A percentile compares a stretch with the other conserved stretches of the same genome.
Conservation (phyloP, 2,113 vertebrate species). For the Datnioides undecimradiatus region DNA sequence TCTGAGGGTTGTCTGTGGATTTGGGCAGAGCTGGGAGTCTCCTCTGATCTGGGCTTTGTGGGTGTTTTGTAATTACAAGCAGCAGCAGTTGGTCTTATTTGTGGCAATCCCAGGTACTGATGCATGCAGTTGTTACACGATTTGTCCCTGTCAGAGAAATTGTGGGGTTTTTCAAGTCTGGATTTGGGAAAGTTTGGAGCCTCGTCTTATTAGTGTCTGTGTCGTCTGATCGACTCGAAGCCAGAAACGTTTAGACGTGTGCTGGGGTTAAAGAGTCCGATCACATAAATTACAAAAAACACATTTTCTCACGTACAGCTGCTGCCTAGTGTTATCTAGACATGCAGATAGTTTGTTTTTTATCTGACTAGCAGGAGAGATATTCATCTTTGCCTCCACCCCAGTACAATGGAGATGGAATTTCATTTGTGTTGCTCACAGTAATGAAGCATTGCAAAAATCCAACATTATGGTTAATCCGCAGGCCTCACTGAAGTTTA, state of each 20-base stretch:
- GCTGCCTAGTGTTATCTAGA: not conserved
- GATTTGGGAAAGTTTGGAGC: constrained; percentile 40
- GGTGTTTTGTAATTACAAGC: constrained; percentile 66
- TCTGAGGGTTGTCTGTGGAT: constrained; percentile 43
- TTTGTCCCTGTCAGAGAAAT: constrained; percentile 41
- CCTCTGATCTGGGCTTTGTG: constrained; percentile 65
- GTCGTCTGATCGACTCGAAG: not conserved
- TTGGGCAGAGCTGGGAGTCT: constrained; percentile 49
- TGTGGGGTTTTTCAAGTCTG: constrained; percentile 41
- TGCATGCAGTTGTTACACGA: constrained; percentile 54
- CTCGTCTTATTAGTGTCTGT: constrained; percentile 32
- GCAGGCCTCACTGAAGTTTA: not conserved
- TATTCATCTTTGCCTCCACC: constrained; percentile 9
- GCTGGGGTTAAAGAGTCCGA: not conserved
- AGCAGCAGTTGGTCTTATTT: constrained; percentile 48
- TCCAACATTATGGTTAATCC: not conserved
- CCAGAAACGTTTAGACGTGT: constrained; percentile 12
- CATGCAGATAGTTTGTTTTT: constrained; percentile 6
- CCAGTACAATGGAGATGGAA: not conserved
- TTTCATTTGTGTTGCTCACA: not conserved
- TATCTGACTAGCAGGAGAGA: constrained; percentile 9
- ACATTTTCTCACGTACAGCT: not conserved
- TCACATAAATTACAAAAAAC: not conserved
- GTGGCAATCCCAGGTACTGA: constrained; percentile 46
- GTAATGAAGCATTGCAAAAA: not conserved